Percentiles rank a stretch among this genome's conserved stretches.
phyloP scores from a whole-genome alignment of 35 echinoderm and acorn worm genomes.

The Holothuria glaberrima region DNA sequence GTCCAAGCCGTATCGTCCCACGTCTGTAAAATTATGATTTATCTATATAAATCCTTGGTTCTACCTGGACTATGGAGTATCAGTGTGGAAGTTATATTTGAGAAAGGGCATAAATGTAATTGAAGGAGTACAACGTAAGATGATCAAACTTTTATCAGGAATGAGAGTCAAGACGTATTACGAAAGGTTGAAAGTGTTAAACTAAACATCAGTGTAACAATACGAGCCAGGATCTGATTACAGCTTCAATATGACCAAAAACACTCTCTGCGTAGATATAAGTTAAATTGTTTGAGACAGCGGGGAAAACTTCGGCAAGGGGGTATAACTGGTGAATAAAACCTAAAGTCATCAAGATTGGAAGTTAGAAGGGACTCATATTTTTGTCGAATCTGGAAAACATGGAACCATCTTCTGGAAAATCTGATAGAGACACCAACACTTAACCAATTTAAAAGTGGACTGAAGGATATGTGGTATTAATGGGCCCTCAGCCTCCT shows the following conservation, averaged over 20 bases:
- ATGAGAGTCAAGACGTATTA: not conserved
- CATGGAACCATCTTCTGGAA: no score
- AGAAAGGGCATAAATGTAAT: no score
- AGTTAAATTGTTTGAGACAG: not conserved
- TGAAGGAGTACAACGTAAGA: no score
- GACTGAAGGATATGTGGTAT: not conserved
- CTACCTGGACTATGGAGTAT: no score
- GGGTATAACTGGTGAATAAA: not conserved
- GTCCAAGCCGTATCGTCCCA: no score
- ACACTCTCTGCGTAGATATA: not conserved
- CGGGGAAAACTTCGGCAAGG: not conserved
- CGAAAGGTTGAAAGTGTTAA: not conserved
- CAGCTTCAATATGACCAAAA: not conserved
- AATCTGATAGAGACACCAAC: not conserved
- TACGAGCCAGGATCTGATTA: not conserved
- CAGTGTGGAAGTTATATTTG: no score
- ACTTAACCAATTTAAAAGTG: not conserved
- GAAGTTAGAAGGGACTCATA: constrained; percentile 13
- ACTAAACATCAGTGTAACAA: not conserved
- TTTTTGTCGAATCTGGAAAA: no score
- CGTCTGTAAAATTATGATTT: no score
- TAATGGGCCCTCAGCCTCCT: not conserved
- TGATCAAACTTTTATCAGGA: no score
- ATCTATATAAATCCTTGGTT: no score
- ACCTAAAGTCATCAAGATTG: constrained; percentile 1